A percentile compares a stretch with the other conserved stretches of the same genome.
Conservation (phyloP, 2,113 vertebrate genomes). For the Electrona antarctica region DNA sequence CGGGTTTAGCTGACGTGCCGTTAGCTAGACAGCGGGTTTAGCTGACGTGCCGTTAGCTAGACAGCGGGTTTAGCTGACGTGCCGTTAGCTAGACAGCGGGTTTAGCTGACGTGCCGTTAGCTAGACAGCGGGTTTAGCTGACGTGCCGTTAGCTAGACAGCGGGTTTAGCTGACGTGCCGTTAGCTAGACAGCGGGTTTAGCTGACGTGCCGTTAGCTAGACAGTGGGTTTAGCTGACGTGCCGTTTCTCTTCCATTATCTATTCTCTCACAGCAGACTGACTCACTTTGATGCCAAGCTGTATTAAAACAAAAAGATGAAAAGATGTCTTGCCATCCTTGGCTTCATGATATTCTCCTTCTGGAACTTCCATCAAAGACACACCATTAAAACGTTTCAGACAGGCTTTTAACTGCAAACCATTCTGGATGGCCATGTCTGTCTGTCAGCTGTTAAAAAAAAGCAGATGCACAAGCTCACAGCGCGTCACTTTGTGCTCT, state of each 20-base stretch:
- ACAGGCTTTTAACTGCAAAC: too few species aligned
- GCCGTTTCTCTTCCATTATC: not conserved
- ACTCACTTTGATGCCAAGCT: slow-evolving; percentile 18
- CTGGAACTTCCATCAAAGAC: too few species aligned
- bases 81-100: slow-evolving; percentile 4
- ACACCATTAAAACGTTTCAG: too few species aligned
- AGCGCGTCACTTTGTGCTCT: too few species aligned
- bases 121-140: slow-evolving; percentile 9
- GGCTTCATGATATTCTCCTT: not conserved
- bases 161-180: slow-evolving; percentile 13
- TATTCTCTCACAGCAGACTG: slow-evolving; percentile 1
- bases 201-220: not conserved
- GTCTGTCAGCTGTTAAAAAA: too few species aligned
- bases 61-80: slow-evolving; percentile 7
- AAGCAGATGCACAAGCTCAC: too few species aligned
- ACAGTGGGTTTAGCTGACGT: slow-evolving; percentile 7
- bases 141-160: not conserved
- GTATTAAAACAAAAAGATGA: not conserved
- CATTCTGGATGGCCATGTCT: too few species aligned
- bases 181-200: slow-evolving; percentile 14
- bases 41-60: not conserved
- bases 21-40: slow-evolving; percentile 14
- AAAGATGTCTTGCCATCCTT: not conserved
- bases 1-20: slow-evolving; percentile 13
- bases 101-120: slow-evolving; percentile 8